Evolutionary conservation across 2,888 invertebrate genomes (phyloP).

Genomic region (Melipona bicolor): DNA sequence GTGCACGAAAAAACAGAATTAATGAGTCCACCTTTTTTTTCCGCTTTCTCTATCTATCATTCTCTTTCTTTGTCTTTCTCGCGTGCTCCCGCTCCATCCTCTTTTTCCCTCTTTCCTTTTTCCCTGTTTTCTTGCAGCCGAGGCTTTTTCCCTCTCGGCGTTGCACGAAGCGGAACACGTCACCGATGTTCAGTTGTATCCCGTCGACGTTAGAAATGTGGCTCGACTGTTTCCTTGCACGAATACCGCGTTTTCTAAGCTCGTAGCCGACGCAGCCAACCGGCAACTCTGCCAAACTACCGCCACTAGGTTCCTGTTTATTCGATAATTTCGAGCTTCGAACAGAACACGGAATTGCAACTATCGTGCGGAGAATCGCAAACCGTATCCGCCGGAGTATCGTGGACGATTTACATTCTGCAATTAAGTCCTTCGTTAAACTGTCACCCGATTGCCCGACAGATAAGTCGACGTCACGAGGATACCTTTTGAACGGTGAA

Average conservation of each 20-base stretch:
- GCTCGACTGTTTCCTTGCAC: slow-evolving; percentile 11
- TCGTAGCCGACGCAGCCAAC: not conserved
- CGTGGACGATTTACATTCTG: slow-evolving; percentile 31
- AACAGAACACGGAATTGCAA: slow-evolving; percentile 4
- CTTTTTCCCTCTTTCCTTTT: no score
- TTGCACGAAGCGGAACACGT: slow-evolving; percentile 29
- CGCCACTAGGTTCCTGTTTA: slow-evolving; percentile 11
- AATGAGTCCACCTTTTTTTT: slow-evolving; percentile 54
- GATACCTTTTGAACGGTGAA: slow-evolving; percentile 22
- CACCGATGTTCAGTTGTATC: slow-evolving; percentile 29
- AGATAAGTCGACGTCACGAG: slow-evolving; percentile 46
- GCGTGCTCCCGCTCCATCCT: no score
- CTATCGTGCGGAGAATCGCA: no score
- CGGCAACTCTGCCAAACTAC: not conserved
- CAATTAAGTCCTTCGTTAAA: slow-evolving; percentile 65
- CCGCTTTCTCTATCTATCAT: no score
- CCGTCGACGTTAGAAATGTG: slow-evolving; percentile 25
- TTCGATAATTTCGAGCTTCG: slow-evolving; percentile 7
- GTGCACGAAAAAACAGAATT: slow-evolving; percentile 63
- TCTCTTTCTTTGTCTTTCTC: not conserved
- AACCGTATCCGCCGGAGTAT: slow-evolving; percentile 12
- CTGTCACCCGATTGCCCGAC: slow-evolving; percentile 48
- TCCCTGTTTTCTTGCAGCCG: not conserved
- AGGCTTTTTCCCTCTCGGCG: slow-evolving; percentile 12
- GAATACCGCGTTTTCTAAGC: slow-evolving; percentile 3